These are phyloP conservation scores for Micromussa lordhowensis DNA, from an alignment of 92 coral and sea anemone genomes.

Conservation along the genomic window DNA sequence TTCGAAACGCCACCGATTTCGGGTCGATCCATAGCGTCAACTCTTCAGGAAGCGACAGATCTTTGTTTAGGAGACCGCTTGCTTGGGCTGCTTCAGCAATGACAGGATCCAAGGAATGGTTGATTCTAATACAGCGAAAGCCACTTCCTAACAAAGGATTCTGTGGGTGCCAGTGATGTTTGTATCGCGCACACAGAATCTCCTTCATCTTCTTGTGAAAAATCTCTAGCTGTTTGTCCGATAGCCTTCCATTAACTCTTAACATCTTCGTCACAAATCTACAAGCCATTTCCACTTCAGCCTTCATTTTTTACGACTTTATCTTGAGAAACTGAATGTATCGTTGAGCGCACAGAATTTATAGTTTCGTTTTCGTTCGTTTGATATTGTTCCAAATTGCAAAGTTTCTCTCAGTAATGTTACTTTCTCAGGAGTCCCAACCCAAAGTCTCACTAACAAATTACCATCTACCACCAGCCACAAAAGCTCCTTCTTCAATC, in stretches of 20 bases:
- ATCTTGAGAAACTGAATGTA: background rate
- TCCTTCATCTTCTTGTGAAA: slow-evolving; percentile 94
- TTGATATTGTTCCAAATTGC: slow-evolving; percentile 25
- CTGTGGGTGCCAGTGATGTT: slow-evolving; percentile 99
- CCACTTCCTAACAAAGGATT: slow-evolving; percentile 99
- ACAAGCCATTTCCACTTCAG: slow-evolving; percentile 94
- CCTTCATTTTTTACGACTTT: slow-evolving; percentile 70
- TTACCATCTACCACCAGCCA: slow-evolving; percentile 4
- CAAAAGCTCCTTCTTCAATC: background rate
- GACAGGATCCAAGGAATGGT: slow-evolving; percentile 88
- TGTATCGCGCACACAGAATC: slow-evolving; percentile 92
- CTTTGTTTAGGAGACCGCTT: slow-evolving; percentile 77
- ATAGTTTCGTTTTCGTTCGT: slow-evolving; percentile 1
- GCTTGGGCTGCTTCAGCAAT: slow-evolving; percentile 85
- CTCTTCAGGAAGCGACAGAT: slow-evolving; percentile 89
- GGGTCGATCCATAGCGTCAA: slow-evolving; percentile 98
- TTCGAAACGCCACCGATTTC: slow-evolving; percentile 92
- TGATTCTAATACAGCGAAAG: slow-evolving; percentile 96
- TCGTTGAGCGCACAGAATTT: slow-evolving; percentile 3
- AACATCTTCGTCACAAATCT: slow-evolving; percentile 82
- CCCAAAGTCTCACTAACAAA: background rate
- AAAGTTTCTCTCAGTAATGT: slow-evolving; percentile 5
- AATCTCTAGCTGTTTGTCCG: slow-evolving; percentile 80
- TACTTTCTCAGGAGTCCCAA: background rate
- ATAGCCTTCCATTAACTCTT: slow-evolving; percentile 69